Conservation (phyloP, 2,797 vertebrate genomes). For the Cheracebus regulus region DNA sequence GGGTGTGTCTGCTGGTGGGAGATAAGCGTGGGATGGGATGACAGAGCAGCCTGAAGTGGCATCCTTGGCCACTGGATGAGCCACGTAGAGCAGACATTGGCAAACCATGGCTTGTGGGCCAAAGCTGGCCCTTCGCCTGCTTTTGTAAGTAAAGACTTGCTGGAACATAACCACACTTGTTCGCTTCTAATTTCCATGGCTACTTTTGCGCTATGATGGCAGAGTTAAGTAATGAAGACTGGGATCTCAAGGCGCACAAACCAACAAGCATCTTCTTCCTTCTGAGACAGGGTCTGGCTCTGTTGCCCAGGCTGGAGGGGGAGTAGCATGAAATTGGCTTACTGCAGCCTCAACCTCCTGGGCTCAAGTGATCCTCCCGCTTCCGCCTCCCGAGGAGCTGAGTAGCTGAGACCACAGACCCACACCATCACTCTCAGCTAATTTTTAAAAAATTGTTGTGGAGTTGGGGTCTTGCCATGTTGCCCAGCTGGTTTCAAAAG, state of each 20-base stretch:
- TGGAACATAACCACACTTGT: not conserved
- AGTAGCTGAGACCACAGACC: not conserved
- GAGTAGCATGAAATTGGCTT: not conserved
- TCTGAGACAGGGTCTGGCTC: not conserved
- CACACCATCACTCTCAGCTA: not conserved
- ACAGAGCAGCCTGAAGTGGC: not conserved
- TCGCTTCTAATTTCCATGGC: not conserved
- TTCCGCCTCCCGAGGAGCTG: not conserved
- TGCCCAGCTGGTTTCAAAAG: not conserved
- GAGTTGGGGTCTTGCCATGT: not conserved
- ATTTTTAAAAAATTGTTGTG: not conserved
- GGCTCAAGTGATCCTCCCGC: not conserved
- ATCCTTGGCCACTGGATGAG: fast-evolving
- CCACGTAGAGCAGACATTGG: not conserved
- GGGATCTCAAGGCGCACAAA: not conserved
- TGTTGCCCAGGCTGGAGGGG: not conserved
- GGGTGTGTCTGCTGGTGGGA: not conserved
- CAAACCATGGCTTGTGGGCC: not conserved
- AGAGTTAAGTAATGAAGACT: not conserved
- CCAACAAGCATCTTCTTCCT: not conserved
- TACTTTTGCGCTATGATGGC: not conserved
- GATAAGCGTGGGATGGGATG: not conserved
- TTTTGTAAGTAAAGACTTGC: not conserved
- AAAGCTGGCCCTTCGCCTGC: not conserved
- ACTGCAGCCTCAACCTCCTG: not conserved